Evolutionary conservation across 2,797 vertebrate genomes (phyloP).

Genomic region (Sebastes alutus): DNA sequence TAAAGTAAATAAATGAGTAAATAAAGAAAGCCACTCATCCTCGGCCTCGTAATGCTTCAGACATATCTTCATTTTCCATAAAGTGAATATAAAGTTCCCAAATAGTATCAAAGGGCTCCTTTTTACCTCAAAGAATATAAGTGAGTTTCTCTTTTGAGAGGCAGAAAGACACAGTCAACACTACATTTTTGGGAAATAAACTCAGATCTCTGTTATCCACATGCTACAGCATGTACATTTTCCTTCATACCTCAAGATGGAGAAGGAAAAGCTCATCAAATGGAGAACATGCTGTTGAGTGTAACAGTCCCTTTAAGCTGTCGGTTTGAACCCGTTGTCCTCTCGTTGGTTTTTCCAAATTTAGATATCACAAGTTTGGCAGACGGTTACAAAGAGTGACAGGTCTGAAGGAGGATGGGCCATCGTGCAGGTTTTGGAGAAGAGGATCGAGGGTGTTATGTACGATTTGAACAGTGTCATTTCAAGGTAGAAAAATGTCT

Average conservation of each 20-base stretch:
- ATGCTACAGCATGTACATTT: neutral
- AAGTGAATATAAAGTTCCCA: too few species aligned
- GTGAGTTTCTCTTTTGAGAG: too few species aligned
- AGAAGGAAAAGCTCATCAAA: neutral
- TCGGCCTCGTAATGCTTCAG: too few species aligned
- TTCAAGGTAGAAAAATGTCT: neutral
- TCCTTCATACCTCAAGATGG: neutral
- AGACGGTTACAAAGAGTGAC: slow-evolving; percentile 32
- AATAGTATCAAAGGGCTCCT: too few species aligned
- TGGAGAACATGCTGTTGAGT: neutral
- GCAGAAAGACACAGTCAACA: too few species aligned
- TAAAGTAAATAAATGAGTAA: too few species aligned
- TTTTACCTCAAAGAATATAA: too few species aligned
- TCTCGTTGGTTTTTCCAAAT: slow-evolving; percentile 27
- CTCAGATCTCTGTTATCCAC: neutral
- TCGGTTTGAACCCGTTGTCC: slow-evolving; percentile 25
- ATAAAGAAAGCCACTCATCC: too few species aligned
- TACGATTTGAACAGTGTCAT: neutral
- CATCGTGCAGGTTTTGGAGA: neutral
- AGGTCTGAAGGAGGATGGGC: neutral
- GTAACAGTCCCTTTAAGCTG: slow-evolving; percentile 1
- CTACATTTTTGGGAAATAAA: neutral
- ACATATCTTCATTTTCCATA: too few species aligned
- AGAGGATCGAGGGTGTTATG: neutral
- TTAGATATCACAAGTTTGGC: slow-evolving; percentile 44